Percentiles rank a stretch among this genome's conserved stretches.
These are phyloP conservation scores for Lysiphlebus fabarum DNA, from an alignment of 1,140 invertebrate genomes.

Conservation along the genomic window DNA sequence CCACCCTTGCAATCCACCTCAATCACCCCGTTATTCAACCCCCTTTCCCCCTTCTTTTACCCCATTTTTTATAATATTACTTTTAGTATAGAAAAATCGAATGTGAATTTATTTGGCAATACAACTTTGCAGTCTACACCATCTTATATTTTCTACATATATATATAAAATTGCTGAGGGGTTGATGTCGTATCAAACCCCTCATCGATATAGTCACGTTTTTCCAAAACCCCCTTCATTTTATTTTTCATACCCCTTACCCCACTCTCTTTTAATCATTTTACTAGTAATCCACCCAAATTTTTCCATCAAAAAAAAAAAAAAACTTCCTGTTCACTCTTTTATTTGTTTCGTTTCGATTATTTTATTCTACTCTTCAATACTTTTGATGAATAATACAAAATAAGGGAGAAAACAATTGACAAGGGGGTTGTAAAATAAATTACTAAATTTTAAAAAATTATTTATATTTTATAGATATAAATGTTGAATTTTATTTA, in stretches of 20 bases:
- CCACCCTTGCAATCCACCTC: constrained; percentile 16
- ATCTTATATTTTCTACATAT: constrained; percentile 5
- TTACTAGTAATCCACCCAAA: too few relatives aligned
- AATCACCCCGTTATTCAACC: constrained; percentile 7
- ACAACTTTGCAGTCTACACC: constrained; percentile 3
- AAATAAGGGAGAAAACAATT: too few relatives aligned
- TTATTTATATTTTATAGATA: too few relatives aligned
- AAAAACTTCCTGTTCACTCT: constrained; percentile 23
- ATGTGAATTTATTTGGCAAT: too few relatives aligned
- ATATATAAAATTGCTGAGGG: constrained; percentile 31
- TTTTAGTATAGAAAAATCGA: too few relatives aligned
- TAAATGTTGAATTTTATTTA: too few relatives aligned
- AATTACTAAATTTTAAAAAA: too few relatives aligned
- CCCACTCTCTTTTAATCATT: too few relatives aligned
- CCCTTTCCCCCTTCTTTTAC: constrained; percentile 8
- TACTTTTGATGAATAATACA: too few relatives aligned
- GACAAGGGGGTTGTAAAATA: too few relatives aligned
- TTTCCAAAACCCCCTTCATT: constrained; percentile 22
- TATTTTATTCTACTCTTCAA: background rate
- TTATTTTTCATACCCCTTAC: constrained; percentile 14
- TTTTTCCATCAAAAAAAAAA: constrained; percentile 3
- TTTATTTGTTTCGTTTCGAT: constrained; percentile 23
- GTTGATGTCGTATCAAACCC: constrained; percentile 28
- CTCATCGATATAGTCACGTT: constrained; percentile 19
- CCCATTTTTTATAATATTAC: background rate